A percentile compares a stretch with the other conserved stretches of the same genome.
Evolutionary conservation across 2,888 invertebrate genomes (phyloP).

Genomic region (Phasia obesa): DNA sequence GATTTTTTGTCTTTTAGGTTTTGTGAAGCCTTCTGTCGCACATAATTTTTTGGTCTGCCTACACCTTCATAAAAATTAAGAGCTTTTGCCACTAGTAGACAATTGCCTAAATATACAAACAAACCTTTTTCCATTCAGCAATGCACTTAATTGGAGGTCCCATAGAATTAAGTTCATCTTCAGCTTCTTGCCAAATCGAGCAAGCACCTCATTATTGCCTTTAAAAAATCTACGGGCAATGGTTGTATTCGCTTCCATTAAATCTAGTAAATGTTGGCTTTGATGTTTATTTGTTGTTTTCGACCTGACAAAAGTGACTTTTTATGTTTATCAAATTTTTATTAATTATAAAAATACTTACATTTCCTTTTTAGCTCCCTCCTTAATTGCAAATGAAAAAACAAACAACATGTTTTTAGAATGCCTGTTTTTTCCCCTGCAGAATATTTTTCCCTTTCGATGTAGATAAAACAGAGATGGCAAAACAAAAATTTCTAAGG

Average conservation of each 20-base stretch:
- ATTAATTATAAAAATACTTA: conserved; percentile 5
- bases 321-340: neutral
- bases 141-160: conserved; percentile 37
- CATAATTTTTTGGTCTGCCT: conserved; percentile 51
- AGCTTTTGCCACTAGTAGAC: neutral
- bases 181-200: conserved; percentile 27
- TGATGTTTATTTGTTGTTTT: conserved; percentile 41
- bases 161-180: conserved; percentile 17
- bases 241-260: conserved; percentile 37
- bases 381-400: too few species aligned
- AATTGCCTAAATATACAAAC: neutral
- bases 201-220: conserved; percentile 25
- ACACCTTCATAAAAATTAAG: conserved; percentile 25
- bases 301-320: conserved; percentile 3
- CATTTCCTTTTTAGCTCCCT: neutral
- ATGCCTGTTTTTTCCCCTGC: too few species aligned
- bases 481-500: too few species aligned
- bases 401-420: too few species aligned
- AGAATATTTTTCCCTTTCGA: too few species aligned
- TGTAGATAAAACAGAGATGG: too few species aligned
- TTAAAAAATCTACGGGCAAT: conserved; percentile 45
- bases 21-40: conserved; percentile 36
- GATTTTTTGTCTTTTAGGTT: conserved; percentile 32
- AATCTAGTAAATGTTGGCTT: conserved; percentile 12
- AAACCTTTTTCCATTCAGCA: too few species aligned